Evolutionary conservation across 2,888 invertebrate species (phyloP).

Genomic region (Drosophila stalkeri): DNA sequence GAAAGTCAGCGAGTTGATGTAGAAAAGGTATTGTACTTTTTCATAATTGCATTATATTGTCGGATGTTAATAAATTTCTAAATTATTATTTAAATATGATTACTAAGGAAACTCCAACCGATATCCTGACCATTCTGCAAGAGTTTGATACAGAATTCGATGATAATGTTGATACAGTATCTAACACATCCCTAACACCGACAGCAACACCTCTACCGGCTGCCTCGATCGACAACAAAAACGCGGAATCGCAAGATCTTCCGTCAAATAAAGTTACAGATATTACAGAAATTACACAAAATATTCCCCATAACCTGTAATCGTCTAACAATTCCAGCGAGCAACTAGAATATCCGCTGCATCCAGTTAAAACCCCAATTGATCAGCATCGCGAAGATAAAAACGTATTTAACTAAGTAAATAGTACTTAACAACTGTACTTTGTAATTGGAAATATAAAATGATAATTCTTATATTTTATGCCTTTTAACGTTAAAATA

Average conservation of each 20-base stretch:
- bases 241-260: slow-evolving; percentile 18
- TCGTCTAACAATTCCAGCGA: slow-evolving; percentile 17
- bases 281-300: slow-evolving; percentile 26
- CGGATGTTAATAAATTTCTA: neutral
- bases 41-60: no score
- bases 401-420: slow-evolving; percentile 43
- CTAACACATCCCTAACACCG: slow-evolving; percentile 72
- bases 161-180: slow-evolving; percentile 78
- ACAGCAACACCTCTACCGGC: slow-evolving; percentile 73
- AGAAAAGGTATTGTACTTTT: slow-evolving; percentile 72
- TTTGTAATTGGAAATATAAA: neutral
- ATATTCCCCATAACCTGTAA: slow-evolving; percentile 19
- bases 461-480: neutral
- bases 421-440: neutral
- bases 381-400: slow-evolving; percentile 30
- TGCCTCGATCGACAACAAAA: slow-evolving; percentile 20
- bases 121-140: slow-evolving; percentile 79
- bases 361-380: slow-evolving; percentile 10
- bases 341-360: slow-evolving; percentile 17
- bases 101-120: slow-evolving; percentile 83
- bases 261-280: slow-evolving; percentile 14
- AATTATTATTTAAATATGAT: neutral
- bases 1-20: slow-evolving; percentile 85
- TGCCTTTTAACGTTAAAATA: slow-evolving; percentile 6
- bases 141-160: slow-evolving; percentile 76